A percentile compares a stretch with the other conserved stretches of the same genome.
phyloP scores from a whole-genome alignment of 2,797 vertebrate genomes.

The Urophycis tenuis region DNA sequence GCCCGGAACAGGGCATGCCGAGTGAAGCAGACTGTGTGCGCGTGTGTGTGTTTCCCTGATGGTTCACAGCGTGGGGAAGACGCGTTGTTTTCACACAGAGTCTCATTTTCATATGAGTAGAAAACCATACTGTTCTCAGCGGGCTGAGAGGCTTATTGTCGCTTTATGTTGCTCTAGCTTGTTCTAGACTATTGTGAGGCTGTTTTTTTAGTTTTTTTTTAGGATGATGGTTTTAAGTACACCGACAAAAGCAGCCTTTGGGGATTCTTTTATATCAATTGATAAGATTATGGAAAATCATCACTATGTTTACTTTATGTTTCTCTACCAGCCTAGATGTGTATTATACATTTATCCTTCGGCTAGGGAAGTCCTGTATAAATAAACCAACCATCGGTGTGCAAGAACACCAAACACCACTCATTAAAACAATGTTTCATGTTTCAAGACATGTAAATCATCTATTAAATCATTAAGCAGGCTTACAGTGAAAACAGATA shows the following conservation, averaged over 20 bases:
- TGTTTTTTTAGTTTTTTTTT: not conserved
- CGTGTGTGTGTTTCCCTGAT: not conserved
- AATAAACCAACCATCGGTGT: not conserved
- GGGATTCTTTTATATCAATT: too few species aligned
- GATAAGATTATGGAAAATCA: too few species aligned
- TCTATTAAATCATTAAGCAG: not conserved
- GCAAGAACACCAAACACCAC: not conserved
- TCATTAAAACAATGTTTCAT: not conserved
- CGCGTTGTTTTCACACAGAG: not conserved
- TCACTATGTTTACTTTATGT: not conserved
- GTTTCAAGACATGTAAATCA: not conserved
- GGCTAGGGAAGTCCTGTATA: not conserved
- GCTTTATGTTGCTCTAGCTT: not conserved
- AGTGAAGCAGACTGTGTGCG: not conserved
- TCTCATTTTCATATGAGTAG: not conserved
- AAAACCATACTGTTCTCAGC: not conserved
- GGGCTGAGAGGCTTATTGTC: not conserved
- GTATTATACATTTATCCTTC: slow-evolving; percentile 1
- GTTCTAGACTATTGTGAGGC: not conserved
- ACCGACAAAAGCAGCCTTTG: too few species aligned
- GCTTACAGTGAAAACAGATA: not conserved
- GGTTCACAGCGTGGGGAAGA: not conserved
- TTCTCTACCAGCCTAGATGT: slow-evolving; percentile 21
- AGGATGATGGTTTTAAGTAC: too few species aligned
- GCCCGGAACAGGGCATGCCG: not conserved